Evolutionary conservation across 2,888 invertebrate species (phyloP).

Genomic region (Drosophila prolongata): DNA sequence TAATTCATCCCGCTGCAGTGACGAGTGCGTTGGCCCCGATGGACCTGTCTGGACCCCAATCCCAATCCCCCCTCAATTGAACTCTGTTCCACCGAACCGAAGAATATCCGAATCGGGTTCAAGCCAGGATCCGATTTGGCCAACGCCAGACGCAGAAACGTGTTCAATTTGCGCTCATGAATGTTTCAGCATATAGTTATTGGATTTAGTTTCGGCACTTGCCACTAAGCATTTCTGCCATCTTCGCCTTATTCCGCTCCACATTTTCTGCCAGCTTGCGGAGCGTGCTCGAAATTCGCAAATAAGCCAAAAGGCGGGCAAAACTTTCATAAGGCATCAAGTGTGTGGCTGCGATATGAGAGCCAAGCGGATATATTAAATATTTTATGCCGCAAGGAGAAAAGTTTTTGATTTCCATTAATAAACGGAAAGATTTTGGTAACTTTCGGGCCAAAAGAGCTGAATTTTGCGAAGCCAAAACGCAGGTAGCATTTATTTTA

Average conservation of each 20-base stretch:
- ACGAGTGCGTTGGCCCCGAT: constrained; percentile 69
- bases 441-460: constrained; percentile 1
- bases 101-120: constrained; percentile 17
- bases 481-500: too few species aligned
- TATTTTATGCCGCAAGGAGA: constrained; percentile 27
- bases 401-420: constrained; percentile 33
- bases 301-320: constrained; percentile 51
- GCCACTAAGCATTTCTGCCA: constrained; percentile 65
- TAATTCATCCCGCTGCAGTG: constrained; percentile 54
- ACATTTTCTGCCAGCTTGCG: constrained; percentile 36
- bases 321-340: constrained; percentile 43
- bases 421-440: constrained; percentile 8
- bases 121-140: constrained; percentile 29
- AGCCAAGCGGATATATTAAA: constrained; percentile 29
- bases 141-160: constrained; percentile 53
- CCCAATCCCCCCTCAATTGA: constrained; percentile 51
- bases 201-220: constrained; percentile 76
- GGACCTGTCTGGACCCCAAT: constrained; percentile 37
- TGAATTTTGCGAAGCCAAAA: neutral
- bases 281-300: constrained; percentile 70
- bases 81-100: constrained; percentile 60
- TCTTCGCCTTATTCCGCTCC: constrained; percentile 12
- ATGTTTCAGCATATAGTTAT: constrained; percentile 77
- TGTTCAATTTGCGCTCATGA: constrained; percentile 80
- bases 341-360: constrained; percentile 23